Conservation (phyloP, 2,888 invertebrate species). For the Thereva unica region DNA sequence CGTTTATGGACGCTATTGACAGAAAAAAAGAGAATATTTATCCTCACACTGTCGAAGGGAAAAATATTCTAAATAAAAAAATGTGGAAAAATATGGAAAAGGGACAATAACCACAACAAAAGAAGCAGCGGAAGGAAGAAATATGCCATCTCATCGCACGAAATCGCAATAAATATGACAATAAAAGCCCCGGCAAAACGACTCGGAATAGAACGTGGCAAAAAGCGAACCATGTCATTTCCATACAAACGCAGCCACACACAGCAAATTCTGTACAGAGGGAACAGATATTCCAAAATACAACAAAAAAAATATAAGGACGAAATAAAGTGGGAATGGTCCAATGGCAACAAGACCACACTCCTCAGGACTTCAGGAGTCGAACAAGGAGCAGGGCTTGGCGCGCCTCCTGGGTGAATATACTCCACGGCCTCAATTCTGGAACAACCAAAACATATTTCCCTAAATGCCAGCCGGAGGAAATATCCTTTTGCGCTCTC, state of each 20-base stretch:
- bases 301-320: conserved; percentile 26
- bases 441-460: conserved; percentile 36
- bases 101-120: conserved; percentile 34
- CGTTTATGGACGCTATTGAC: too few species aligned
- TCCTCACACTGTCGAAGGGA: too few species aligned
- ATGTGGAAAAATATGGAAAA: conserved; percentile 17
- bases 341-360: conserved; percentile 25
- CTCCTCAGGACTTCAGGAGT: not conserved
- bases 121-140: conserved; percentile 33
- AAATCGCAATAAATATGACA: conserved; percentile 41
- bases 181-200: conserved; percentile 36
- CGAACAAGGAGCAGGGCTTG: not conserved
- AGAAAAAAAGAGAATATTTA: too few species aligned
- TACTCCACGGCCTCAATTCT: conserved; percentile 33
- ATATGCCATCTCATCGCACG: conserved; percentile 41
- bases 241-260: conserved; percentile 13
- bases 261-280: not conserved
- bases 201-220: conserved; percentile 20
- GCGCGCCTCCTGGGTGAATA: conserved; percentile 12
- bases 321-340: conserved; percentile 37
- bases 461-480: conserved; percentile 20
- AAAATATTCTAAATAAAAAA: too few species aligned
- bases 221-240: conserved; percentile 34
- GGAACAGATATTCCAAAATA: conserved; percentile 16
- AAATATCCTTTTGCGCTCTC: not conserved